Evolutionary conservation across 2,888 invertebrate genomes (phyloP).

Genomic region (Drosophila prolongata): DNA sequence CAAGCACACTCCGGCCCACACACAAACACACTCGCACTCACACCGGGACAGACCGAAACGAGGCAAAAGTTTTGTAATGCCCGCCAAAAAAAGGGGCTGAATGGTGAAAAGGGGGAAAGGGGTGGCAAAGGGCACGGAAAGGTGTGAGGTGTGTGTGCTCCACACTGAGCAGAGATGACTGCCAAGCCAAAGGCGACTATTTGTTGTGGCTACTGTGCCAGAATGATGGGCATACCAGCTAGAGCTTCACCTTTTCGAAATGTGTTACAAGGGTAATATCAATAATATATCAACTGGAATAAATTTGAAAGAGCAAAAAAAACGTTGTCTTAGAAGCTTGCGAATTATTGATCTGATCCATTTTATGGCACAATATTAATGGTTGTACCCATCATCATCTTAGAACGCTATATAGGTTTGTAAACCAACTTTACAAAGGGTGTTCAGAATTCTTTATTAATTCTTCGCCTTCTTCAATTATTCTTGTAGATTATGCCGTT

Average conservation of each 20-base stretch:
- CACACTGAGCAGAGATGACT: constrained; percentile 57
- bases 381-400: too few relatives aligned
- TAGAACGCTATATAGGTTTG: too few relatives aligned
- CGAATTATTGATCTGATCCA: too few relatives aligned
- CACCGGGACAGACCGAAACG: constrained; percentile 57
- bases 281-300: too few relatives aligned
- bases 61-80: constrained; percentile 79
- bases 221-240: constrained; percentile 3
- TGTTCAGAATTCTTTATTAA: constrained; percentile 3
- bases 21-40: constrained; percentile 38
- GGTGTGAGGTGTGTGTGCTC: constrained; percentile 73
- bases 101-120: background rate
- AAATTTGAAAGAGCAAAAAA: too few relatives aligned
- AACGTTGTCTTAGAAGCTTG: too few relatives aligned
- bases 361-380: too few relatives aligned
- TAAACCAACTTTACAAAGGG: background rate
- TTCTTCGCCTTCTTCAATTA: constrained; percentile 9
- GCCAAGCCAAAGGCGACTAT: constrained; percentile 55
- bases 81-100: constrained; percentile 62
- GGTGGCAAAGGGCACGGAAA: constrained; percentile 63
- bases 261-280: too few relatives aligned
- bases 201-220: constrained; percentile 29
- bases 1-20: constrained; percentile 54
- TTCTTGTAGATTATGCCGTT: constrained; percentile 74
- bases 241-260: too few relatives aligned